A percentile compares a stretch with the other conserved stretches of the same genome.
Conservation (phyloP, 2,888 invertebrate species). For the Drosophila quinaria region DNA sequence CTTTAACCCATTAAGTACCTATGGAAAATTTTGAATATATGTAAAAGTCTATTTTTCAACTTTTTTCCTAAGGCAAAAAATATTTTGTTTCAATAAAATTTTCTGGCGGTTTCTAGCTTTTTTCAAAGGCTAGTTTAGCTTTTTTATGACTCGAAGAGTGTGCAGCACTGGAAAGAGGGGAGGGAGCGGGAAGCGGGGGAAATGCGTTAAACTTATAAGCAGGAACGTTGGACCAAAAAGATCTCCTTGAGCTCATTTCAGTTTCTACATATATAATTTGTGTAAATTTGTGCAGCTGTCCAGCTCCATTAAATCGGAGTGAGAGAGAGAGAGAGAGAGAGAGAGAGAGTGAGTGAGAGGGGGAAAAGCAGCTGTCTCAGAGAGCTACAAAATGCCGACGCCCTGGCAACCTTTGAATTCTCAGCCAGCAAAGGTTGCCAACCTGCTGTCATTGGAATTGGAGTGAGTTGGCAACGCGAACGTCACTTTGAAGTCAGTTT, state of each 20-base stretch:
- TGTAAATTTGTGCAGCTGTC: constrained; percentile 69
- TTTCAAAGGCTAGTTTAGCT: too few species aligned
- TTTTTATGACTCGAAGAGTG: too few species aligned
- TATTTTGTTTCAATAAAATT: too few species aligned
- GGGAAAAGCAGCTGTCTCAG: neutral
- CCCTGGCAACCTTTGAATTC: constrained; percentile 75
- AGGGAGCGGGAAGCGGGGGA: too few species aligned
- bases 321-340: neutral
- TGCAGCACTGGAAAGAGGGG: too few species aligned
- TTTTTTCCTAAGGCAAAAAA: too few species aligned
- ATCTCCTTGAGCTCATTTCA: constrained; percentile 69
- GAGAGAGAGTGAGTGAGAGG: neutral
- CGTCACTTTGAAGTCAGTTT: neutral
- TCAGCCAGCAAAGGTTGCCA: neutral
- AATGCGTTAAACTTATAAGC: constrained; percentile 76
- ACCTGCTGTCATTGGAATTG: constrained; percentile 1
- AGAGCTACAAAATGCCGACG: constrained; percentile 28
- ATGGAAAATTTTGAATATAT: too few species aligned
- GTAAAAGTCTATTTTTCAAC: too few species aligned
- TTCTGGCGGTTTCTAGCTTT: too few species aligned
- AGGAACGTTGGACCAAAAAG: constrained; percentile 18
- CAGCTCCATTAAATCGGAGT: neutral
- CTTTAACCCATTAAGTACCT: too few species aligned
- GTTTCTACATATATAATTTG: constrained; percentile 51
- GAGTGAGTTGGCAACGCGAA: constrained; percentile 4